Evolutionary conservation across 2,888 invertebrate species (phyloP), one percentile per base, ranked within the genome.

Genomic region (Leucania comma): DNA sequence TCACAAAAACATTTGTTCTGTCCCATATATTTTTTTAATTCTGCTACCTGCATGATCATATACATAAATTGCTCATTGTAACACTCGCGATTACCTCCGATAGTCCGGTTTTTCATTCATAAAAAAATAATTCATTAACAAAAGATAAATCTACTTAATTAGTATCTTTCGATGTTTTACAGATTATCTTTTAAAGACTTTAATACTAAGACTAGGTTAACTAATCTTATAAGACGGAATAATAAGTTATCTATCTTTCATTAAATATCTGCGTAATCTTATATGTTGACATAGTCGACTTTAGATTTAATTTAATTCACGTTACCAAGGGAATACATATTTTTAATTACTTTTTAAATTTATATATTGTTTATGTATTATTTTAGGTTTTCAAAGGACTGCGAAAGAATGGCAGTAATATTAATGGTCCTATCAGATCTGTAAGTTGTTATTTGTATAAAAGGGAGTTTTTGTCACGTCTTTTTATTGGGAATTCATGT

Each of bases 311-410:
- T 2, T 38, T 14, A 24, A 42, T 24, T 26, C 4, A 69, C 5
- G 35, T 61, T 54, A 46, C 63, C 32, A 35, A 17, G 14, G 26
- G 32, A 46, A 1, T 32, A 24, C 20, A 10, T 10, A 10, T 50
- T 26, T 26, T 50, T 17, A 42, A 42, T 62, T 53, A 5, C 22
- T 20, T 17, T 5, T 26, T 51, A 22, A 24, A 48, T n/a, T 29
- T 66, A 51, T 32, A 57, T 35, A 9, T n/a, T n/a, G n/a, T 29
- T 12, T 76, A 68, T 73, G 73, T 80, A 35, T 82, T 64, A 81
- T 93, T 93, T 72, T 93, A 94, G 93, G 91, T 91, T 48, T 69
- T 91, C 60, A 83, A 86, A 78, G 85, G 88, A 80, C 85, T 92
- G 48, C 88, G 88, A 82, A 90, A 84, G 71, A 91, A 90, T 79